Conservation (phyloP, 1,140 invertebrate genomes). For the Drosophila erecta region DNA sequence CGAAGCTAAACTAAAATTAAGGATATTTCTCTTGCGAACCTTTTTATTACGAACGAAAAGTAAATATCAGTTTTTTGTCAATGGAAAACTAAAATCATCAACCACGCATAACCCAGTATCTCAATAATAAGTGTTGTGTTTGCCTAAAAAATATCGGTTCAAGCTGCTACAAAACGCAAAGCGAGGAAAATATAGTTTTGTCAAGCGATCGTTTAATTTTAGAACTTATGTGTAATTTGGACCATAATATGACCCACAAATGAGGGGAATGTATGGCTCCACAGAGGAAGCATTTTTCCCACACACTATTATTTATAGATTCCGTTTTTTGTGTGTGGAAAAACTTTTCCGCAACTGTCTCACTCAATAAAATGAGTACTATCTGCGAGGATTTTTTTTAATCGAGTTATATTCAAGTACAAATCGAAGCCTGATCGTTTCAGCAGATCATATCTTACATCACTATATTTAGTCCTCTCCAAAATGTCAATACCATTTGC, state of each 20-base stretch:
- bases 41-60: conserved; percentile 81
- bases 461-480: background rate
- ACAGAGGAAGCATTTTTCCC: conserved; percentile 57
- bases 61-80: conserved; percentile 48
- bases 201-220: conserved; percentile 58
- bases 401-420: no score
- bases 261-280: conserved; percentile 58
- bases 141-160: conserved; percentile 54
- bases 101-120: conserved; percentile 6
- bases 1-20: conserved; percentile 73
- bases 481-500: no score
- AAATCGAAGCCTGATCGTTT: no score
- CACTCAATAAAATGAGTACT: conserved; percentile 36
- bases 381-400: conserved; percentile 15
- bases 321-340: conserved; percentile 61
- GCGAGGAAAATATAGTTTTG: conserved; percentile 35
- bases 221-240: conserved; percentile 64
- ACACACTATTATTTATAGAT: conserved; percentile 70
- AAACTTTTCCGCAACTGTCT: conserved; percentile 24
- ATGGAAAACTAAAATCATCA: background rate
- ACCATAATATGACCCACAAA: conserved; percentile 62
- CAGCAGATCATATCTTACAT: no score
- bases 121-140: conserved; percentile 27
- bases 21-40: conserved; percentile 55
- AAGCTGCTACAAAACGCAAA: conserved; percentile 16